A percentile compares a stretch with the other conserved stretches of the same genome.
Conservation (phyloP, 2,113 vertebrate genomes). For the Misgurnus mizolepis region DNA sequence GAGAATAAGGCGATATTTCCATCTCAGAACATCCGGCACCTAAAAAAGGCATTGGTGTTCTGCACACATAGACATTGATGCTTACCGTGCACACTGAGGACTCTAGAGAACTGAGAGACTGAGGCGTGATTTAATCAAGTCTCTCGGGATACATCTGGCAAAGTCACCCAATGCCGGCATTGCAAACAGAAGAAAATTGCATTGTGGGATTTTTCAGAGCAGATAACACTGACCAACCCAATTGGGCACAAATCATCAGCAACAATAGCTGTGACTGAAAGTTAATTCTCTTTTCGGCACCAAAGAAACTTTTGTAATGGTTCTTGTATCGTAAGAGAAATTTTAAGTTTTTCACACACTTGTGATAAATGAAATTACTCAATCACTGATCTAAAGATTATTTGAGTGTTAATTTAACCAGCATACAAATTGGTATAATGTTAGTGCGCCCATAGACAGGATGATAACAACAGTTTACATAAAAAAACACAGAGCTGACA, state of each 20-base stretch:
- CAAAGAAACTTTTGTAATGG: too few species aligned
- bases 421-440: too few species aligned
- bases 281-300: too few species aligned
- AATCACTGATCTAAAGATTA: too few species aligned
- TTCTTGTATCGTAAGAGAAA: too few species aligned
- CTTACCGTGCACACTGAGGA: neutral
- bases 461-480: too few species aligned
- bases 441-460: too few species aligned
- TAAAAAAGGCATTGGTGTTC: slow-evolving; percentile 6
- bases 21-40: neutral
- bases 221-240: neutral
- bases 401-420: too few species aligned
- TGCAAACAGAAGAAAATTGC: neutral
- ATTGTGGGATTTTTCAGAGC: neutral
- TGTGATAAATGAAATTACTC: too few species aligned
- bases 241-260: neutral
- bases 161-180: neutral
- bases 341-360: too few species aligned
- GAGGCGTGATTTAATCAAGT: slow-evolving; percentile 15
- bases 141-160: slow-evolving; percentile 11
- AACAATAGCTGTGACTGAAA: neutral
- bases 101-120: slow-evolving; percentile 12
- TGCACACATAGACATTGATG: neutral
- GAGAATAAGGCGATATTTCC: neutral
- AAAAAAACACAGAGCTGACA: too few species aligned